A percentile compares a stretch with the other conserved stretches of the same genome.
phyloP scores from a whole-genome alignment of 2,797 vertebrate species.

The Poeciliopsis paucimaculata region DNA sequence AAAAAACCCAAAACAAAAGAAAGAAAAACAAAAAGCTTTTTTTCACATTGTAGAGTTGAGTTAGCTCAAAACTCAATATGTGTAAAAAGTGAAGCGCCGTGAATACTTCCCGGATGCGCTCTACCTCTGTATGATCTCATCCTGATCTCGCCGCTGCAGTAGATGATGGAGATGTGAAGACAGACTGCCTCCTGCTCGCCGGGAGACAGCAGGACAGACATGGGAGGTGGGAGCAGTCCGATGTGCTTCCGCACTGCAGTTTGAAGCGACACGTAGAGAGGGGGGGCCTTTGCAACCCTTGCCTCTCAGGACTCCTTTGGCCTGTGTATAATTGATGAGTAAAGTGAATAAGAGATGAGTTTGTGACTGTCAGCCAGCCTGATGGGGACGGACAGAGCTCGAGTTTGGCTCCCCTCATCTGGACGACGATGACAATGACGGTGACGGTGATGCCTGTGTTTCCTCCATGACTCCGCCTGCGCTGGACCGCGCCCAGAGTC shows the following conservation, averaged over 20 bases:
- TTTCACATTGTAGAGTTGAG: too few relatives aligned
- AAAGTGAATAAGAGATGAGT: slow-evolving; percentile 77
- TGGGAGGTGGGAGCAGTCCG: slow-evolving; percentile 28
- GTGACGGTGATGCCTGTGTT: slow-evolving; percentile 52
- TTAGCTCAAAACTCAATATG: too few relatives aligned
- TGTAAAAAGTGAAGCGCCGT: neutral
- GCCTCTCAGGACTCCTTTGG: slow-evolving; percentile 79
- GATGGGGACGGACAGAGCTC: slow-evolving; percentile 75
- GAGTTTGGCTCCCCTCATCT: slow-evolving; percentile 73
- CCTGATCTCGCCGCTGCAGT: slow-evolving; percentile 24
- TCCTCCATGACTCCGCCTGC: slow-evolving; percentile 33
- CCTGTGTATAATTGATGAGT: slow-evolving; percentile 80
- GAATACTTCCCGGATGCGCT: neutral
- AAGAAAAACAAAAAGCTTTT: too few relatives aligned
- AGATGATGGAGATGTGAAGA: slow-evolving; percentile 44
- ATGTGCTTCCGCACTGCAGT: slow-evolving; percentile 42
- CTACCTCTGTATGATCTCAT: slow-evolving; percentile 20
- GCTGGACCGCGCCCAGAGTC: slow-evolving; percentile 29
- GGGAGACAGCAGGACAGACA: slow-evolving; percentile 47
- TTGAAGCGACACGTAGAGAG: slow-evolving; percentile 30
- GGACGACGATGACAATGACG: slow-evolving; percentile 68
- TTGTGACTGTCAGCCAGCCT: slow-evolving; percentile 75
- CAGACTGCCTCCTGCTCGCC: slow-evolving; percentile 60
- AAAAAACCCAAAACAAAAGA: too few relatives aligned
- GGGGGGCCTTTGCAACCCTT: slow-evolving; percentile 43